Evolutionary conservation across 1,140 invertebrate species (phyloP).

Genomic region (Piezodorus guildinii): DNA sequence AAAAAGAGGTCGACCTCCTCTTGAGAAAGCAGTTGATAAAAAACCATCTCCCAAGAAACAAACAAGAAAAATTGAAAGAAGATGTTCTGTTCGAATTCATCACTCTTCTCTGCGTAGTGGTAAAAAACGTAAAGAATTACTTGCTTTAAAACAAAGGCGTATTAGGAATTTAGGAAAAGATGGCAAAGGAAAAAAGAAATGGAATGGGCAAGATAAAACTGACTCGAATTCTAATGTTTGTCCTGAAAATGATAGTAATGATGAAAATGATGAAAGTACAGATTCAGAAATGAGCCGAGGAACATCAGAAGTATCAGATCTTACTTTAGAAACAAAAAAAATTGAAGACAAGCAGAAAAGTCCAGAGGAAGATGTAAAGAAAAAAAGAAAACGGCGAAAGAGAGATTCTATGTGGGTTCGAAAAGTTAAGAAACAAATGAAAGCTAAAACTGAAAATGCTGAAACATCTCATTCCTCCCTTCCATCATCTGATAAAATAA

Average conservation of each 20-base stretch:
- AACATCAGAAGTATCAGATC: background rate
- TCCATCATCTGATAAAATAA: background rate
- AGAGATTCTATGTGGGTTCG: constrained; percentile 13
- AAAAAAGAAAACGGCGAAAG: constrained; percentile 13
- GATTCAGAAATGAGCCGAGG: constrained; percentile 4
- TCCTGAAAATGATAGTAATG: constrained; percentile 7
- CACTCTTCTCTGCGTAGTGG: constrained; percentile 15
- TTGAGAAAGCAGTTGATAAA: background rate
- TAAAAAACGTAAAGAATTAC: constrained; percentile 10
- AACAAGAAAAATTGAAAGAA: background rate
- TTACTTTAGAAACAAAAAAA: background rate
- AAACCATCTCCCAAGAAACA: constrained; percentile 1
- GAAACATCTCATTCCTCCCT: background rate
- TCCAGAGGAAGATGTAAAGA: constrained; percentile 11
- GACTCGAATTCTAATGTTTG: constrained; percentile 9
- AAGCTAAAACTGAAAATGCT: background rate
- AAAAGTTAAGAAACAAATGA: constrained; percentile 13
- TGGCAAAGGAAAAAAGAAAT: background rate
- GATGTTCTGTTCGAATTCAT: constrained; percentile 4
- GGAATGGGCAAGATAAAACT: background rate
- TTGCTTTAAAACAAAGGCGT: constrained; percentile 3
- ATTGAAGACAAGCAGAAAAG: background rate
- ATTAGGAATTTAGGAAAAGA: background rate
- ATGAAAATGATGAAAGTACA: constrained; percentile 12
- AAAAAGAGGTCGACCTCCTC: background rate